Base-by-base conservation (phyloP, 2,797 vertebrate species). In the Enteromius anoplus region DNA sequence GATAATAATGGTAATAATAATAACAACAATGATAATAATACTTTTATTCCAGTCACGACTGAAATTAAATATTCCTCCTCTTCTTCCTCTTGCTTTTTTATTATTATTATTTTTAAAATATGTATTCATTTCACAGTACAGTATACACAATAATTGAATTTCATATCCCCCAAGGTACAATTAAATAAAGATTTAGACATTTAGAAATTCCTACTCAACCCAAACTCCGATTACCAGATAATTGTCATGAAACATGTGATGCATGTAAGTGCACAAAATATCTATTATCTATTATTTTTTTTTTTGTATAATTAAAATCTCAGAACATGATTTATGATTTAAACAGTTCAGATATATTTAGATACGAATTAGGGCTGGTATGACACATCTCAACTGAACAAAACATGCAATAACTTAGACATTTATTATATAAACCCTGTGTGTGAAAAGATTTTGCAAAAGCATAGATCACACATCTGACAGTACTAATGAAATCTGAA, bases 401-500 rank as follows among this genome's bases (percentile, higher is more conserved):
- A 51, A 23, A 40, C 72, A 58, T n/a, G 19, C 32, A 6, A 4
- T 32, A 32, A 12, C 10, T 73, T 34, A 92, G 93, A 93, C 93
- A 93, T 94, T 94, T 95, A 93, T 93, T 92, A 23, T 49, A 29
- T 71, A 47, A 14, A 19, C 19, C 2, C 29, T 49, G 47, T 51
- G 17, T 10, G 17, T 10, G 17, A 15, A 37, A 55, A n/a, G 21
- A 55, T 55, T 75, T 55, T 37, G 2, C 15, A 49, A 92, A 92
- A 90, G 90, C 93, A 91, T 92, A 55, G 94, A 91, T 93, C 93
- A 93, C 92, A 92, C 92, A 95, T 96, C 95, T 94, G 93, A 94
- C 93, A 90, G 94, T 95, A 93, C 96, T 96, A 95, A 95, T 93
- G 94, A 96, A 94, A 97, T 97, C 95, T 96, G 94, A 97, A 95